Base-by-base conservation (phyloP, 2,888 invertebrate genomes). In the Hypomecis atomaria region DNA sequence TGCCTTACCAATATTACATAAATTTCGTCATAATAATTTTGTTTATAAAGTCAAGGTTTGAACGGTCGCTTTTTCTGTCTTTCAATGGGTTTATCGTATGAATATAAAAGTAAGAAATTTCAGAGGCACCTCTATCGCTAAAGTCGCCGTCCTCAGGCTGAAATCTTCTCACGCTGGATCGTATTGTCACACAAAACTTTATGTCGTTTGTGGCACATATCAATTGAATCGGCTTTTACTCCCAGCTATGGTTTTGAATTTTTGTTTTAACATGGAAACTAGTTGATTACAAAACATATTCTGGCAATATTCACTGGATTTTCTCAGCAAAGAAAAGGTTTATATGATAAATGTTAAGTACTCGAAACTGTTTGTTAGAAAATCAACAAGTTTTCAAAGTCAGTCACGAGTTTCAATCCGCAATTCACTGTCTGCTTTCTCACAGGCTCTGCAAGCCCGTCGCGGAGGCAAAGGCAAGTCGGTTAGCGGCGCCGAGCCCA, bases 401-500 rank as follows among this genome's bases (percentile, higher is more conserved):
- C 37, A 47, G 42, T 53, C 49, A 57, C 57, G 44, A 66, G 65
- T 34, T 9, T 0, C 55, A 56, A 48, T 33, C 52, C 34, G 33
- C 40, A 38, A n/a, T 45, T 61, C 5, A 45, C 23, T n/a, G 5
- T n/a, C 8, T n/a, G 0, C 53, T 42, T 6, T 50, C 37, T 56
- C 50, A 23, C 88, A 96, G 96, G 96, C 97, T 74, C 94, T 97
- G 80, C 97, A 97, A 91, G 96, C 96, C 74, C 94, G 95, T 36
- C 92, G 93, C 45, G 93, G 92, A 0, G 86, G 85, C 76, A 94
- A 91, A 84, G 94, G 88, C 85, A 94, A 90, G 86, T 85, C 86
- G 85, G 93, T 82, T 23, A 50, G 50, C 10, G 86, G 87, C 71
- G 93, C 94, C 71, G 95, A 95, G 84, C 94, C 94, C 62, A 95